Percentiles rank a stretch among this genome's conserved stretches.
Conservation (phyloP, 2,888 invertebrate genomes). For the Tachina lurida region DNA sequence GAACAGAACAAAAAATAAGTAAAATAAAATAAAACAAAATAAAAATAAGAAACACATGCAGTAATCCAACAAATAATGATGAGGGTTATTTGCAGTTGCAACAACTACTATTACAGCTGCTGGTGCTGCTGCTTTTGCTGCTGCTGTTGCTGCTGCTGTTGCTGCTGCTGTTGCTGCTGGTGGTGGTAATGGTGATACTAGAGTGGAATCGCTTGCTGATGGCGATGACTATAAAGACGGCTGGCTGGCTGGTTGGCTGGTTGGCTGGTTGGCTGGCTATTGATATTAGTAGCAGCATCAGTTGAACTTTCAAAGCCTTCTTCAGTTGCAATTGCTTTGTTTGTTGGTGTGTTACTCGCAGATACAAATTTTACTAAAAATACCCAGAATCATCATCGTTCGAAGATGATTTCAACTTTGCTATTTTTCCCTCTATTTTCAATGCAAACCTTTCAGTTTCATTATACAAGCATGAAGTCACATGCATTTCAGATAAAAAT, state of each 20-base stretch:
- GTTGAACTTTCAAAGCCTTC: constrained; percentile 69
- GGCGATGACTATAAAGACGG: constrained; percentile 27
- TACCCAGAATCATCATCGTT: constrained; percentile 40
- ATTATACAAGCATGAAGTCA: constrained; percentile 45
- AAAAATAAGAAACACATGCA: neutral
- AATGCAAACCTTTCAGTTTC: constrained; percentile 69
- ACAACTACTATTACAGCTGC: neutral
- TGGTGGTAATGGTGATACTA: neutral
- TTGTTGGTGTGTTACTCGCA: constrained; percentile 61
- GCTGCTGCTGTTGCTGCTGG: neutral
- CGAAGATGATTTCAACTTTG: constrained; percentile 43
- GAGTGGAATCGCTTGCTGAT: neutral
- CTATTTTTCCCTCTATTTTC: constrained; percentile 31
- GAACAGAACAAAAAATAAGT: constrained; percentile 27
- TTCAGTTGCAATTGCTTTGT: constrained; percentile 71
- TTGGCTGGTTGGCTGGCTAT: neutral
- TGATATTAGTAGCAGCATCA: constrained; percentile 42
- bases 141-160: neutral
- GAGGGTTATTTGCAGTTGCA: constrained; percentile 45
- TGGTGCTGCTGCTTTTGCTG: constrained; percentile 11
- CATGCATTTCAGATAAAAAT: constrained; percentile 34
- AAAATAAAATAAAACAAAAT: neutral
- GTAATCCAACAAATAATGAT: constrained; percentile 35
- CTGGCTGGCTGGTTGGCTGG: neutral
- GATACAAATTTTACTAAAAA: constrained; percentile 37